These are phyloP conservation scores for Phengaris alcon DNA, from an alignment of 2,888 invertebrate species.

Conservation along the genomic window DNA sequence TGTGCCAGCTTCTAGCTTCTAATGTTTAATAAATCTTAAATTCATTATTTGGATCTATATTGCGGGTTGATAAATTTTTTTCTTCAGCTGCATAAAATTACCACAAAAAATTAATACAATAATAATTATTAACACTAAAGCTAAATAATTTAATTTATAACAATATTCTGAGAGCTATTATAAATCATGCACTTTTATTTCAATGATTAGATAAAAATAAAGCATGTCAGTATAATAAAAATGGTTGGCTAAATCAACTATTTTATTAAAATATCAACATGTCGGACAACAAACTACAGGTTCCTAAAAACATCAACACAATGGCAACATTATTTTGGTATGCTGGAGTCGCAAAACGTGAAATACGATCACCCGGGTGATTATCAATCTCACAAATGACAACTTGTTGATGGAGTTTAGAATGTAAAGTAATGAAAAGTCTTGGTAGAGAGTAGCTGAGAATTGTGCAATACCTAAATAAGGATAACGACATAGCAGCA, in stretches of 20 bases:
- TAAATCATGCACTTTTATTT: constrained; percentile 68
- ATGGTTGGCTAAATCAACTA: constrained; percentile 74
- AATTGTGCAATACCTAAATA: neutral
- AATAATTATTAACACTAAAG: constrained; percentile 48
- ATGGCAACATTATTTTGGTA: constrained; percentile 29
- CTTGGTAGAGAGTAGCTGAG: neutral
- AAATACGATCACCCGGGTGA: constrained; percentile 14
- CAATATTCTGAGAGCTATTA: constrained; percentile 66
- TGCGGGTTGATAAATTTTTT: neutral
- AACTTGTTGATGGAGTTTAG: constrained; percentile 49
- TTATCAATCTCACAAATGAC: constrained; percentile 62
- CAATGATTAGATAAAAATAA: constrained; percentile 66
- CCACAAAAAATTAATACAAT: constrained; percentile 19
- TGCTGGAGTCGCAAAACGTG: constrained; percentile 17
- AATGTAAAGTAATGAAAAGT: constrained; percentile 14
- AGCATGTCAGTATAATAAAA: constrained; percentile 77
- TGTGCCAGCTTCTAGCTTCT: constrained; percentile 11
- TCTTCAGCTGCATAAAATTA: constrained; percentile 1
- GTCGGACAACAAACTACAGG: constrained; percentile 76
- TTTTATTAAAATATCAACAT: constrained; percentile 74
- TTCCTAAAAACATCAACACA: constrained; percentile 66
- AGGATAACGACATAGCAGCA: neutral
- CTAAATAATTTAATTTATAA: constrained; percentile 56
- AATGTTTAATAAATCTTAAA: constrained; percentile 11
- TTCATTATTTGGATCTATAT: constrained; percentile 5